Evolutionary conservation across 1,140 invertebrate genomes (phyloP), one percentile per base, ranked within the genome.

Genomic region (Musca domestica): DNA sequence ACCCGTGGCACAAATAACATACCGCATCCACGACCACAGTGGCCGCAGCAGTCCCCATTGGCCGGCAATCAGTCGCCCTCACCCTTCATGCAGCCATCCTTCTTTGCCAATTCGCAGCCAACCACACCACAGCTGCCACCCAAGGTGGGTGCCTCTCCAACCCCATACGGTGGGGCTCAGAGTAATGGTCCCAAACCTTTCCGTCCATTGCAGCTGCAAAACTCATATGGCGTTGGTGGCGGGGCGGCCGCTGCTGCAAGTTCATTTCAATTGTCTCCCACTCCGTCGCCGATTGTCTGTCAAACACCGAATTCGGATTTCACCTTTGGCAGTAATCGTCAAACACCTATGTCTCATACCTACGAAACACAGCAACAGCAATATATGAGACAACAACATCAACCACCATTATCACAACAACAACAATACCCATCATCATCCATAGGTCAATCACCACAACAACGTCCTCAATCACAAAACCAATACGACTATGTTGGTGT

Each of bases 1-100:
- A 79, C 74, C 67, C 67, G 72, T 83, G 82, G 69, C 23, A 64
- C 67, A n/a, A 73, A 67, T 30, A 71, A 80, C 49, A 82, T 85
- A 77, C 76, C 83, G 3, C 88, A 88, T 71, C 88, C 88, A 2
- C 81, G 88, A 72, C 88, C 89, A 7, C 82, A 87, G 63, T 90
- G 88, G 88, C 83, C 83, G 1, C 83, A 7, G 83, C 85, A 15
- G 77, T 82, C 54, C 79, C 82, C 82, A 76, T 12, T 73, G 76
- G 79, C 78, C 76, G 78, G 83, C 72, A 75, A 83, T 79, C 82
- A 84, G 74, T 83, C 76, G 27, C 74, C 76, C 6, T 70, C 73
- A 3, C 74, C 74, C 7, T 80, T 70, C 64, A 72, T 75, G 46
- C 72, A 71, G 49, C 64, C 70, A 51, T n/a, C 14, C 15, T 68